Base-by-base conservation (phyloP, 2,888 invertebrate genomes). In the Trichogramma evanescens region DNA sequence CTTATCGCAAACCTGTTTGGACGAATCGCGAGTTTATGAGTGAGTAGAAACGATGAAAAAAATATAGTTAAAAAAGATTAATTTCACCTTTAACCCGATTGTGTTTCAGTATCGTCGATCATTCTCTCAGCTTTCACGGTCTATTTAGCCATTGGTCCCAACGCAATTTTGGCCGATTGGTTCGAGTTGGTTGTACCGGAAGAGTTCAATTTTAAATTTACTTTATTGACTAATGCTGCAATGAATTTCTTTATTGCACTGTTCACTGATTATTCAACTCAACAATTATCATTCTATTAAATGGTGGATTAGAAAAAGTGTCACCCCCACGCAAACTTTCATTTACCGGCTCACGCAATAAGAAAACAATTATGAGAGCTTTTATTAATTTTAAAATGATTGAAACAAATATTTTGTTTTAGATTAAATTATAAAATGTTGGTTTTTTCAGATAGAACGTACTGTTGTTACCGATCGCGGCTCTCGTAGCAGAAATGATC, bases 1-100 rank as follows among this genome's bases (percentile, higher is more conserved):
- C 96, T 0, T 96, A 93, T 74, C 82, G 96, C 41, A 87, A 87
- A 68, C 89, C 90, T 1, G 84, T 96, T 38, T 83, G 89, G 67
- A 89, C 89, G 0, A 96, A 96, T 74, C 84, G 85, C 75, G 86
- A 26, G 26, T 26, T 26, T 26, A 26, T 26, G 26, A 26, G 26
- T 26, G 26, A 26, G 26, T 26, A 26, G 26, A 26, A 26, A 2
- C 2, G 26, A 26, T 2, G 26, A 26, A 2, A 26, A 26, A 26
- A 26, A 26, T 26, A 26, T 26, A 26, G 3, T 26, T 26, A 26
- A 26, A 26, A 26, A 26, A 26, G 1, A 26, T 26, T 0, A 26
- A 26, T 2, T 26, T 26, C 26, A 26, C 3, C 26, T 26, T 26
- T 2, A 26, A 26, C 3, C 26, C 2, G 26, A 2, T 26, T 26